Evolutionary conservation across 1,140 invertebrate genomes (phyloP), one percentile per base, ranked within the genome.

Genomic region (Drosophila truncata): DNA sequence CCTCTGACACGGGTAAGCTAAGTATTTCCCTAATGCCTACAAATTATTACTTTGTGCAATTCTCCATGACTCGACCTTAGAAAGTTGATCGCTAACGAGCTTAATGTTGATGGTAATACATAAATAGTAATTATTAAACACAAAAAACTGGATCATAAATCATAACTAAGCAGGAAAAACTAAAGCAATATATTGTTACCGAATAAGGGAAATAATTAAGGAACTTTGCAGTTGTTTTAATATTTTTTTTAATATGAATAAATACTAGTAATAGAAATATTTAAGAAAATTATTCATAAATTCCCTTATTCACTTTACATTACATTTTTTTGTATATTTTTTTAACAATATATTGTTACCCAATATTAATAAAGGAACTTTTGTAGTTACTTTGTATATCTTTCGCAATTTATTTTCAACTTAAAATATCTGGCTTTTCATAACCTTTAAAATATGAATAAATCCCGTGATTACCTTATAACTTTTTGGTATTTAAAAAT

Each of bases 11-110:
- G 35, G 54, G 42, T 8, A 39, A 37, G 16, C 31, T 39, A 70
- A 71, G 67, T 71, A 71, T 70, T 71, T 59, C 67, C 65, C 66
- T 72, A 71, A 72, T 72, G 42, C 66, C 29, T 11, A 72, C 69
- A 72, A 71, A 72, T 72, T 72, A 72, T 72, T 59, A 72, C 44
- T 72, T 60, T 72, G 66, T 72, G 69, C 69, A 72, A 72, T 72
- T 72, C 66, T 47, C 52, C 47, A 31, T 41, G 52, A 71, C 52
- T 25, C 13, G 69, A 72, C 69, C 69, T 72, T 72, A 72, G 69
- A 72, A 72, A 72, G 66, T 58, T 70, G 67, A 66, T 67, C 62
- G 42, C 49, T 70, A 59, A 70, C 42, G 35, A 72, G 52, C 47
- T 23, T 47, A 39, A 58, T 72, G 35, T 16, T 33, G 20, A 63